Evolutionary conservation across 2,113 vertebrate species (phyloP), one percentile per base, ranked within the genome.

Genomic region (Elephas maximus): DNA sequence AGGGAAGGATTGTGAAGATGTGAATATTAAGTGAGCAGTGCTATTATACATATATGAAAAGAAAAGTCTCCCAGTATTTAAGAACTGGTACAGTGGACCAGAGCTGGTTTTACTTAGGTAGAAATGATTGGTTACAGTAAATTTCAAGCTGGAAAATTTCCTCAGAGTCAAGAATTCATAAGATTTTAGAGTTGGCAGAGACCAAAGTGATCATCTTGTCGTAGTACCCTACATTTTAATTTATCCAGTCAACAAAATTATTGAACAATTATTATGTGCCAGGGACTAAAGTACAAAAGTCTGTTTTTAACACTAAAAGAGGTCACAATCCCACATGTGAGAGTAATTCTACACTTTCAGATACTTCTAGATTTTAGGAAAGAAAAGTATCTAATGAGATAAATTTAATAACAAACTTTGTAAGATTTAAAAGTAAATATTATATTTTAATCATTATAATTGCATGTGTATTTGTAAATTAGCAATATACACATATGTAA

Each of bases 51-150:
- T 80, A 83, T 88, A 77, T 94, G 60, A 95, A 62, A 90, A 4
- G 71, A 78, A 95, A 91, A 28, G 74, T 80, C 80, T 94, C 37
- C 89, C n/a, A 78, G 71, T 92, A 28, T 84, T 96, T 92, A 82
- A 80, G 90, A 94, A 90, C 18, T 14, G 87, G 62, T 74, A 87
- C 95, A 69, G 71, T 62, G 28, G 73, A 90, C 79, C 80, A 69
- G 76, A 96, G 83, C 86, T 90, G 83, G 87, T 87, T 97, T 97
- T 95, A 97, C 95, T 97, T 97, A 96, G 88, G 76, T 88, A 77
- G 63, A 94, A 89, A 62, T 90, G 79, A 96, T 85, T 96, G 48
- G 76, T 65, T 91, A 93, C 79, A 83, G 91, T 93, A 93, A 95
- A 96, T 85, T n/a, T 95, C 83, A 80, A 84, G 57, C 80, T 85